Base-by-base conservation (phyloP, 2,888 invertebrate genomes). In the Pristionchus japonicus region DNA sequence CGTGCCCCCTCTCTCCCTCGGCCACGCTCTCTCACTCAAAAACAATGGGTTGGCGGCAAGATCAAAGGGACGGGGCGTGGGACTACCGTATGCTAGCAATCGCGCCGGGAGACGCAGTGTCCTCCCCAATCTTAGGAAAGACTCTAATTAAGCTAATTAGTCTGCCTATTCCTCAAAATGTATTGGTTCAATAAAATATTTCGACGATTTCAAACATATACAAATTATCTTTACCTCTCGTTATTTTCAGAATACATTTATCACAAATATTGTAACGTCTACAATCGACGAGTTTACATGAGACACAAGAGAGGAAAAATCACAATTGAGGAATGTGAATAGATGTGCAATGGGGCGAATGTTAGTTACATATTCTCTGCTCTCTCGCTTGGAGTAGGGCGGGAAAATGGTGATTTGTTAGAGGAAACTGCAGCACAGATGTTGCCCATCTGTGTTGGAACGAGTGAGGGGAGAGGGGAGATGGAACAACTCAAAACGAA, bases 21-120 rank as follows among this genome's bases (percentile, higher is more conserved):
- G 31, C 80, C 49, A 83, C 52, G 34, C 52, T 83, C 52, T 37
- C 52, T 83, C 82, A 52, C 82, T 57, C 82, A 83, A 52, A 83
- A 83, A 83, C 82, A 83, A 83, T 57, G 82, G 82, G 52, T 83
- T 83, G 82, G 82, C 82, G 82, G 82, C 82, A 83, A 83, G 82
- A 83, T 83, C 52, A 83, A 83, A 83, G 82, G 52, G 43, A 83
- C 52, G 82, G 15, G n/a, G 31, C 27, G 67, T 20, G 49, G 82
- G 77, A 34, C 52, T 83, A 83, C 82, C 82, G 82, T 83, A 83
- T 83, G 34, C 82, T 37, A 20, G 27, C 52, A 83, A 83, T 31
- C 82, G 82, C 20, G 52, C 34, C 43, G 82, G 23, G 52, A 83
- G 82, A 1, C 82, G 17, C 9, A n/a, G n/a, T 11, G 47, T 20